phyloP scores from a whole-genome alignment of 2,888 invertebrate genomes.

The Emmelina monodactyla region DNA sequence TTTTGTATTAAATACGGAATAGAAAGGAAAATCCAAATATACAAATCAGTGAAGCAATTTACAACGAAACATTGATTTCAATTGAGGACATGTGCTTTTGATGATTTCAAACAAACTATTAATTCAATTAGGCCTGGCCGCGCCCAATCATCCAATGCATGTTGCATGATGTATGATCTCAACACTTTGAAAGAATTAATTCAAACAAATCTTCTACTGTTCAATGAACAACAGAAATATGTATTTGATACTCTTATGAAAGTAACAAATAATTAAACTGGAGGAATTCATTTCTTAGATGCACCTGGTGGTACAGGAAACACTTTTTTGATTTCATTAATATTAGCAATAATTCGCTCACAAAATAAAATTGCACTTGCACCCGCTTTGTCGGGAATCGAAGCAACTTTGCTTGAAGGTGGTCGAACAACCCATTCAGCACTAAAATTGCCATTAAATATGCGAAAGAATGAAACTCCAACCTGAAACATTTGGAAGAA shows the following conservation, averaged over 20 bases:
- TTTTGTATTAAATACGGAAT: too few relatives aligned
- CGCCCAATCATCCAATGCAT: conserved; percentile 22
- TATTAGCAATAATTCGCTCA: conserved; percentile 15
- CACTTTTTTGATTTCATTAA: conserved; percentile 15
- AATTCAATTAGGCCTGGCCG: conserved; percentile 19
- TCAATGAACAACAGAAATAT: conserved; percentile 19
- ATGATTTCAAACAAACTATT: conserved; percentile 18
- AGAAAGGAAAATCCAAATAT: too few relatives aligned
- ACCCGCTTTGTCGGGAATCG: too few relatives aligned
- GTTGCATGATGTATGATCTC: conserved; percentile 18
- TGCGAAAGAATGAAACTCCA: conserved; percentile 1
- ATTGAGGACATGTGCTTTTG: conserved; percentile 13
- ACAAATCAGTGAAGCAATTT: conserved; percentile 7
- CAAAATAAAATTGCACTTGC: conserved; percentile 13
- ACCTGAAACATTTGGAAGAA: not conserved
- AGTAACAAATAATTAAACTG: conserved; percentile 16
- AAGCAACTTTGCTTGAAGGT: too few relatives aligned
- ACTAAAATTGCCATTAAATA: too few relatives aligned
- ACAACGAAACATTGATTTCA: conserved; percentile 4
- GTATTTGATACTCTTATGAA: conserved; percentile 17
- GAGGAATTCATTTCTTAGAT: conserved; percentile 16
- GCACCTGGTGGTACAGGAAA: conserved; percentile 17
- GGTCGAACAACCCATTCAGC: too few relatives aligned
- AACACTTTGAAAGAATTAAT: conserved; percentile 16
- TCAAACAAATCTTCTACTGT: conserved; percentile 19